These are phyloP conservation scores for Synergus laeviventris DNA, from an alignment of 2,888 invertebrate species.

Conservation along the genomic window DNA sequence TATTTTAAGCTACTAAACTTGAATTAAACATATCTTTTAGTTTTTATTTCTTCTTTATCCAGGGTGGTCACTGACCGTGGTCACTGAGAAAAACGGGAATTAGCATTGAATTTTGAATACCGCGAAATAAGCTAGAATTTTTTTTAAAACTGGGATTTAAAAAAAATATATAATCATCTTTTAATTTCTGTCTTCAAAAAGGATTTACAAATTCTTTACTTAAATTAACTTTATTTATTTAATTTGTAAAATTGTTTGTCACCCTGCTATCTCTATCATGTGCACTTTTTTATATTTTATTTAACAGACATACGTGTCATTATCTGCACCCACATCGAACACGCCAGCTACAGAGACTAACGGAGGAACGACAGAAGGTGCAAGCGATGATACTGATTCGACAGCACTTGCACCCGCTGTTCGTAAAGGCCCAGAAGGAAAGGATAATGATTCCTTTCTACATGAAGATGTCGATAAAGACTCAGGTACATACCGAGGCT, in stretches of 20 bases:
- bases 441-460: conserved; percentile 85
- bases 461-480: conserved; percentile 80
- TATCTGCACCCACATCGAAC: conserved; percentile 58
- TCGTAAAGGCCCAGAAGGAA: conserved; percentile 87
- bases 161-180: no score
- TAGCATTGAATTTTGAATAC: no score
- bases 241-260: no score
- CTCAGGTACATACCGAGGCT: conserved; percentile 73
- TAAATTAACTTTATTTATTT: no score
- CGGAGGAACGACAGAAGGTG: conserved; percentile 59
- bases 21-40: not conserved
- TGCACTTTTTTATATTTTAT: not conserved
- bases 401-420: conserved; percentile 75
- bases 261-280: not conserved
- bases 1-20: not conserved
- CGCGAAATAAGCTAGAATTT: no score
- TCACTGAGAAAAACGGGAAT: no score
- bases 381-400: conserved; percentile 63
- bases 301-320: conserved; percentile 64
- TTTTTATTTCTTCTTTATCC: not conserved
- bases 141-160: no score
- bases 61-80: no score
- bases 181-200: no score
- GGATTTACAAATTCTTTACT: no score
- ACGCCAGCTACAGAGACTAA: conserved; percentile 63